Percentiles rank a stretch among this genome's conserved stretches.
These are phyloP conservation scores for Dermatemys mawii DNA, from an alignment of 2,113 vertebrate genomes.

Conservation along the genomic window DNA sequence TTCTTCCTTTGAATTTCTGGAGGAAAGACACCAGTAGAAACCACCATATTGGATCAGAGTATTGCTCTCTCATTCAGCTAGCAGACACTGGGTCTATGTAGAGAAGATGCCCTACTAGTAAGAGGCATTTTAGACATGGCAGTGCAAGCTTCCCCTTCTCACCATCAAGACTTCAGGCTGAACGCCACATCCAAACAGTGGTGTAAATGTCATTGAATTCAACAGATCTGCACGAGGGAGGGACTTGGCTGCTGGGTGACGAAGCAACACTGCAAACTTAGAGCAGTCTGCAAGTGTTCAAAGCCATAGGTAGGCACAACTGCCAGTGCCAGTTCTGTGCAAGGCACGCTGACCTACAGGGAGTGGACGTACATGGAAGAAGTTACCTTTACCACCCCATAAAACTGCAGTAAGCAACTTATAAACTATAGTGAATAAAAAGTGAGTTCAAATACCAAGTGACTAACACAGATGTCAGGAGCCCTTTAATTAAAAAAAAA, in stretches of 20 bases:
- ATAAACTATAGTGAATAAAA: background rate
- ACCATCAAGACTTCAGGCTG: background rate
- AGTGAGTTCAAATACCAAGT: background rate
- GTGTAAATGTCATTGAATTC: background rate
- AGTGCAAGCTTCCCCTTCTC: background rate
- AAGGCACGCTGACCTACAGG: background rate
- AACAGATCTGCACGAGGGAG: background rate
- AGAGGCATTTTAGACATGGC: background rate
- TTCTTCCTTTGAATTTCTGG: background rate
- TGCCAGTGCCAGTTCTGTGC: background rate
- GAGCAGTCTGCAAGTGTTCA: background rate
- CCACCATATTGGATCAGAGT: background rate
- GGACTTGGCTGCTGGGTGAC: background rate
- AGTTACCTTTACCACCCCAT: too few species aligned
- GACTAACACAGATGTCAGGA: background rate
- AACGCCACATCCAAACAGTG: too few species aligned
- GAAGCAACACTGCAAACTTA: background rate
- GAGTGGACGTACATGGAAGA: background rate
- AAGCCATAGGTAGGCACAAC: background rate
- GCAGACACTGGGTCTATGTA: background rate
- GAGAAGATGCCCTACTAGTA: background rate
- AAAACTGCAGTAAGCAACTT: too few species aligned
- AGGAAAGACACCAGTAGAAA: background rate
- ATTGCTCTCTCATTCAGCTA: background rate
- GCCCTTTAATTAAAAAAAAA: background rate